Percentiles rank a stretch among this genome's conserved stretches.
These are phyloP conservation scores for Trypoxylon attenuatum DNA, from an alignment of 2,888 invertebrate genomes.

Conservation along the genomic window DNA sequence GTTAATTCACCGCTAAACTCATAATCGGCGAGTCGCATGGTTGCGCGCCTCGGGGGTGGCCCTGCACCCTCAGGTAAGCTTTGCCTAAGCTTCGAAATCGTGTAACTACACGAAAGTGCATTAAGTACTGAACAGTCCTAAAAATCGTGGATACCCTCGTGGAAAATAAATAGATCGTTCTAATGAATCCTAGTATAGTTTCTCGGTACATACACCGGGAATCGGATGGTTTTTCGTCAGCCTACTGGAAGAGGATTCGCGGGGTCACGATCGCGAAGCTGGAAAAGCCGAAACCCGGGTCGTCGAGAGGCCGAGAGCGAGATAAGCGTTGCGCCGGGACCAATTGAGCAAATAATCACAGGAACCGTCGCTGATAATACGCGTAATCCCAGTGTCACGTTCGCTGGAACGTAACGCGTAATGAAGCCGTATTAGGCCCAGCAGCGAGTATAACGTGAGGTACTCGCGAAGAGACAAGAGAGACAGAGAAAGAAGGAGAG, in stretches of 20 bases:
- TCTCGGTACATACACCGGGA: too few species aligned
- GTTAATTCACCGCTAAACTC: neutral
- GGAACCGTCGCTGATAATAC: conserved; percentile 39
- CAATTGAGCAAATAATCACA: conserved; percentile 57
- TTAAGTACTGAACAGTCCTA: too few species aligned
- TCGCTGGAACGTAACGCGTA: conserved; percentile 25
- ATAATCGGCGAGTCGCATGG: neutral
- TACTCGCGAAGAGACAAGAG: neutral
- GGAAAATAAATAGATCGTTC: too few species aligned
- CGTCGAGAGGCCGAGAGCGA: conserved; percentile 1
- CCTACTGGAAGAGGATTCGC: too few species aligned
- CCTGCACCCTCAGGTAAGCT: too few species aligned
- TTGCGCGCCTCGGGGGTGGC: too few species aligned
- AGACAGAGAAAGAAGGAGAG: neutral
- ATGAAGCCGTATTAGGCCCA: conserved; percentile 26
- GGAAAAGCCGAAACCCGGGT: conserved; percentile 63
- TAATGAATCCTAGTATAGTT: too few species aligned
- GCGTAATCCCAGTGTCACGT: conserved; percentile 30
- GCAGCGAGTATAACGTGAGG: neutral
- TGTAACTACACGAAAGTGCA: too few species aligned
- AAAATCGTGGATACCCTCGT: too few species aligned
- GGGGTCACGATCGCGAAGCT: too few species aligned
- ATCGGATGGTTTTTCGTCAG: too few species aligned
- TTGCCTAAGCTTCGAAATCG: too few species aligned
- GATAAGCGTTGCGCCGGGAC: conserved; percentile 26